These are phyloP conservation scores for Acronicta leporina DNA, from an alignment of 2,888 invertebrate species.

Conservation along the genomic window DNA sequence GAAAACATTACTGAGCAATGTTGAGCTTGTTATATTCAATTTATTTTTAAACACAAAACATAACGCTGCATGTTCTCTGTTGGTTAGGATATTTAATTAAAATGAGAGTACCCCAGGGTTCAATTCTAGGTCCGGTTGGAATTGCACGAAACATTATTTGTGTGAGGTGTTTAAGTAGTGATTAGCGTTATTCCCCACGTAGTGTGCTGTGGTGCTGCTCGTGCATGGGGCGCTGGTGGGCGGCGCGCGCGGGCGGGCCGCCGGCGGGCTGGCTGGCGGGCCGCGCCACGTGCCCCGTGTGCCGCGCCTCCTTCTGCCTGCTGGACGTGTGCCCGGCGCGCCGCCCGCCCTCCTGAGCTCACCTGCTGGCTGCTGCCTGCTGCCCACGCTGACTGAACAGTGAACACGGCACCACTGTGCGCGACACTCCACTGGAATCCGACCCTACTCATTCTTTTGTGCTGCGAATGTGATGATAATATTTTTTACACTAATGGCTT, in stretches of 20 bases:
- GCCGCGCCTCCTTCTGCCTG: conserved; percentile 95
- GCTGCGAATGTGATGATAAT: neutral
- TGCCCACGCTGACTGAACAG: conserved; percentile 8
- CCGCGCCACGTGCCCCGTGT: conserved; percentile 96
- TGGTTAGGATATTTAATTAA: neutral
- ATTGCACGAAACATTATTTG: neutral
- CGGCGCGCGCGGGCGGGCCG: conserved; percentile 92
- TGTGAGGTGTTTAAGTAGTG: too few species aligned
- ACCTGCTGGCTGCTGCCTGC: conserved; percentile 7
- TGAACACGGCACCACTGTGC: neutral
- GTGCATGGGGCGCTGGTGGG: conserved; percentile 96
- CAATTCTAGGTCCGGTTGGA: neutral
- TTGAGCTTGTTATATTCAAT: too few species aligned
- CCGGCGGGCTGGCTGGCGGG: conserved; percentile 94
- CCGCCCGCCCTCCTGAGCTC: conserved; percentile 26
- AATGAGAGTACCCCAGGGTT: conserved; percentile 6
- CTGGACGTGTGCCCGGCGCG: conserved; percentile 92
- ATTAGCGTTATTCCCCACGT: conserved; percentile 13
- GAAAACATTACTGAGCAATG: too few species aligned
- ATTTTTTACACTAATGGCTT: neutral
- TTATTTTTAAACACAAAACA: neutral
- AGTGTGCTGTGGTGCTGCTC: conserved; percentile 97
- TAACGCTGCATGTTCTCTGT: neutral
- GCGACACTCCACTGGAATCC: neutral
- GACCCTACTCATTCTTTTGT: too few species aligned